A percentile compares a stretch with the other conserved stretches of the same genome.
These are phyloP conservation scores for Rousettus madagascariensis DNA, from an alignment of 2,797 vertebrate species.

Conservation along the genomic window DNA sequence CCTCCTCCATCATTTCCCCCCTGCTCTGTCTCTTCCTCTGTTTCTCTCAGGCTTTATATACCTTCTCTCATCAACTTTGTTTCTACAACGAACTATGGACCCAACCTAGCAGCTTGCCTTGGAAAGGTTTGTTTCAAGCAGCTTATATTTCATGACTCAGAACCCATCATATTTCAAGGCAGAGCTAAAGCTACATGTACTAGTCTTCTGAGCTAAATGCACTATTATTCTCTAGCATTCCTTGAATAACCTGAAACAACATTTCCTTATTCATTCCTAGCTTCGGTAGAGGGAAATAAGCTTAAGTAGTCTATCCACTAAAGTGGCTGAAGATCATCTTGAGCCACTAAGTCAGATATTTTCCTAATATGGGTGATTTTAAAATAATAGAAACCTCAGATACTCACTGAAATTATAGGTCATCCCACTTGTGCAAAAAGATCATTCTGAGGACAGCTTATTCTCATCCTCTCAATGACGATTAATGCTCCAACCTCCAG, in stretches of 20 bases:
- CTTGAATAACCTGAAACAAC: not conserved
- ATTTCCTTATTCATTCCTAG: not conserved
- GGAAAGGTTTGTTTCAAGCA: not conserved
- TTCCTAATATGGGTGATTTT: not conserved
- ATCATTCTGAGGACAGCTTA: not conserved
- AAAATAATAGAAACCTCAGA: not conserved
- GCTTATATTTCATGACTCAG: not conserved
- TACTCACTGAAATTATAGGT: not conserved
- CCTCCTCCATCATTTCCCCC: not conserved
- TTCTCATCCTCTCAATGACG: not conserved
- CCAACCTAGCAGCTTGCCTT: not conserved
- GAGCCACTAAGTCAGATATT: not conserved
- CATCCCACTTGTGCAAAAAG: not conserved
- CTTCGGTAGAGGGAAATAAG: slow-evolving; percentile 37
- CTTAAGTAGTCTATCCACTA: not conserved
- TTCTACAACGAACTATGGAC: not conserved
- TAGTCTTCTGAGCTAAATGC: not conserved
- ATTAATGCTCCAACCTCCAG: not conserved
- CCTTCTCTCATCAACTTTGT: not conserved
- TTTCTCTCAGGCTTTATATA: not conserved
- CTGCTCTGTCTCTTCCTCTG: not conserved
- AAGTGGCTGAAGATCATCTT: slow-evolving; percentile 41
- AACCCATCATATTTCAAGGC: not conserved
- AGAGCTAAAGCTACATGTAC: slow-evolving; percentile 8
- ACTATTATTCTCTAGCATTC: not conserved